A percentile compares a stretch with the other conserved stretches of the same genome.
These are phyloP conservation scores for Gymnocheta viridis DNA, from an alignment of 2,888 invertebrate species.

Conservation along the genomic window DNA sequence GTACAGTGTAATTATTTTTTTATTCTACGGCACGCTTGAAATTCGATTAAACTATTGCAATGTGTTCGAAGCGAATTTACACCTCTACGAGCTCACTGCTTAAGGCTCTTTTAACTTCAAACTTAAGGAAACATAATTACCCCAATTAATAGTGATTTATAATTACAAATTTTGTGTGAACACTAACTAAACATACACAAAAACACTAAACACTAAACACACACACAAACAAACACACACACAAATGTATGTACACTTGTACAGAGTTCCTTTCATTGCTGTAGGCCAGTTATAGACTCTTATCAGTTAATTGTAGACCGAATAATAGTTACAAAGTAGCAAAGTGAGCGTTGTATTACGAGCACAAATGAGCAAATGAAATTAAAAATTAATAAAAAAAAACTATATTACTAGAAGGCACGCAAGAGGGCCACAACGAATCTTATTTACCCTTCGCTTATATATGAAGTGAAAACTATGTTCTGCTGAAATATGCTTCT, in stretches of 20 bases:
- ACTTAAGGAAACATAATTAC: neutral
- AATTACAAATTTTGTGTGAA: slow-evolving; percentile 33
- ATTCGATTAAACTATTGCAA: too few species aligned
- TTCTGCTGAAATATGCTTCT: too few species aligned
- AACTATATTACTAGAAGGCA: slow-evolving; percentile 1
- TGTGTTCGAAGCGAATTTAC: too few species aligned
- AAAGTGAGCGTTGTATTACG: slow-evolving; percentile 14
- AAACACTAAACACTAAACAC: neutral
- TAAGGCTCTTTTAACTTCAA: neutral
- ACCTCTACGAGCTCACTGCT: too few species aligned
- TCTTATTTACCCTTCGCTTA: neutral
- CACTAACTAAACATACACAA: neutral
- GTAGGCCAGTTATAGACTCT: slow-evolving; percentile 40
- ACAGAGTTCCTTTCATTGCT: neutral
- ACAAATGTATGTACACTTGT: neutral
- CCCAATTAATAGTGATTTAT: neutral
- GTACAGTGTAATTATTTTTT: too few species aligned
- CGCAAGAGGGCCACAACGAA: neutral
- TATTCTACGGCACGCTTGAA: too few species aligned
- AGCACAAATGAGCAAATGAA: slow-evolving; percentile 25
- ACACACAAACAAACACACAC: neutral
- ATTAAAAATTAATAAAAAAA: slow-evolving; percentile 28
- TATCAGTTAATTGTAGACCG: slow-evolving; percentile 57
- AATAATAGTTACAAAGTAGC: slow-evolving; percentile 40
- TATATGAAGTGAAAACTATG: too few species aligned